Evolutionary conservation across 2,113 vertebrate genomes (phyloP).

Genomic region (Rhinolophus sinicus): DNA sequence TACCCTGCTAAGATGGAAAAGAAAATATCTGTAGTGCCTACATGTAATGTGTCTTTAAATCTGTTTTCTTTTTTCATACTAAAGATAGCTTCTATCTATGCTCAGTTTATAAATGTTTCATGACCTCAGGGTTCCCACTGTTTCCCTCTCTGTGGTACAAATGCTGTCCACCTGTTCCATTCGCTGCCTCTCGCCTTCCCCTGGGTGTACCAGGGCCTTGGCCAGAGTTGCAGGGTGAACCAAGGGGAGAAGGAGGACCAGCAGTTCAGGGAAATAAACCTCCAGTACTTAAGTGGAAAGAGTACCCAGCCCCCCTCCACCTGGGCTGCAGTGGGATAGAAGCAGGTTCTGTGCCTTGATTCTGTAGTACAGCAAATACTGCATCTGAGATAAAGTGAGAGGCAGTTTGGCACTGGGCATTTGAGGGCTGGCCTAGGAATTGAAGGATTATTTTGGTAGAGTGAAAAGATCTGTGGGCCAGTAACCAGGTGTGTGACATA

Average conservation of each 20-base stretch:
- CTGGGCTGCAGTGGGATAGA: rapidly evolving
- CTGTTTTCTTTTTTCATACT: not conserved
- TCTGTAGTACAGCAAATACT: not conserved
- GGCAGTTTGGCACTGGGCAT: not conserved
- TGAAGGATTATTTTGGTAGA: not conserved
- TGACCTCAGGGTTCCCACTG: not conserved
- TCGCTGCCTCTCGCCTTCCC: not conserved
- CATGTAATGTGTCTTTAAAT: not conserved
- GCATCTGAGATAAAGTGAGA: not conserved
- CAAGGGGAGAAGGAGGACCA: not conserved
- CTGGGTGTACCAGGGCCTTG: not conserved
- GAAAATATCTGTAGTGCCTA: not conserved
- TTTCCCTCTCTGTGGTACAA: not conserved
- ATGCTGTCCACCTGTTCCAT: not conserved
- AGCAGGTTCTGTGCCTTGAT: not conserved
- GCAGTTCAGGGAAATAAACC: not conserved
- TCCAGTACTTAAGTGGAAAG: not conserved
- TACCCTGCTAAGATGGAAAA: not conserved
- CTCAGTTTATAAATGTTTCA: not conserved
- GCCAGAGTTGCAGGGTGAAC: not conserved
- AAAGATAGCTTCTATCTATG: not conserved
- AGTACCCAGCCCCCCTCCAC: not conserved
- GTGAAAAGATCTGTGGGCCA: not conserved
- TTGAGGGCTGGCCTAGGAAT: not conserved
- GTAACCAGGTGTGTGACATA: not conserved